phyloP scores from a whole-genome alignment of 2,888 invertebrate species.

The Frankliniella intonsa region DNA sequence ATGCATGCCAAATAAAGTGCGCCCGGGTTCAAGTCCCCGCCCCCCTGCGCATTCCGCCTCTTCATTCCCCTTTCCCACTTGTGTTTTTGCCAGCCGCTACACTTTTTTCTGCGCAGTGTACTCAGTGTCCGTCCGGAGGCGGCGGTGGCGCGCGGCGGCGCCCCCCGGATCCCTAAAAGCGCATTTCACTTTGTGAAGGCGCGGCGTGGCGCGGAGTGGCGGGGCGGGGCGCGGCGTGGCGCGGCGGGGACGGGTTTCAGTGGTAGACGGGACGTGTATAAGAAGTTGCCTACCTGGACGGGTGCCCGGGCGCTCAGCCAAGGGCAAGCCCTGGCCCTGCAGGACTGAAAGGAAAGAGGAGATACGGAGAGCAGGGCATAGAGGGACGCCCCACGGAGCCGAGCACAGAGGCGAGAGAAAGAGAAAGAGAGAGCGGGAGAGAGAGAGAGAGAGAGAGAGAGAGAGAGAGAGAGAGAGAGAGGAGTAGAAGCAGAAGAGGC shows the following conservation, averaged over 20 bases:
- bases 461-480: neutral
- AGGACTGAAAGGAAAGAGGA: neutral
- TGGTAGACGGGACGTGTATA: neutral
- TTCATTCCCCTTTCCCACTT: neutral
- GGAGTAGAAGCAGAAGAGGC: neutral
- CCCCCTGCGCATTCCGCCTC: too few species aligned
- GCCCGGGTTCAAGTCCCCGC: too few species aligned
- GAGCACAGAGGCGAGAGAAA: neutral
- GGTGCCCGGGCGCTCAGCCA: neutral
- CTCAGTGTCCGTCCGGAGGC: neutral
- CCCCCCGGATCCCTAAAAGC: neutral
- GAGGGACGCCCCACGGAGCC: neutral
- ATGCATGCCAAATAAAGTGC: too few species aligned
- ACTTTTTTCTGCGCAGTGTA: neutral
- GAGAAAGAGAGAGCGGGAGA: too few species aligned
- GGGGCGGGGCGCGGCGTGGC: neutral
- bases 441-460: neutral
- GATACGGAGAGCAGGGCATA: neutral
- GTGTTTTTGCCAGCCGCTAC: neutral
- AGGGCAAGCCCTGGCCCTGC: neutral
- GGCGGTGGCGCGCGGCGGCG: neutral
- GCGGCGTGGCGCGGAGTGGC: neutral
- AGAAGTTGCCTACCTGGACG: constrained; percentile 14
- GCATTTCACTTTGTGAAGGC: neutral
- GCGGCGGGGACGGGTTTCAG: neutral